Percentiles rank a stretch among this genome's conserved stretches.
Conservation (phyloP, 2,797 vertebrate species). For the Syndactyla subalaris region DNA sequence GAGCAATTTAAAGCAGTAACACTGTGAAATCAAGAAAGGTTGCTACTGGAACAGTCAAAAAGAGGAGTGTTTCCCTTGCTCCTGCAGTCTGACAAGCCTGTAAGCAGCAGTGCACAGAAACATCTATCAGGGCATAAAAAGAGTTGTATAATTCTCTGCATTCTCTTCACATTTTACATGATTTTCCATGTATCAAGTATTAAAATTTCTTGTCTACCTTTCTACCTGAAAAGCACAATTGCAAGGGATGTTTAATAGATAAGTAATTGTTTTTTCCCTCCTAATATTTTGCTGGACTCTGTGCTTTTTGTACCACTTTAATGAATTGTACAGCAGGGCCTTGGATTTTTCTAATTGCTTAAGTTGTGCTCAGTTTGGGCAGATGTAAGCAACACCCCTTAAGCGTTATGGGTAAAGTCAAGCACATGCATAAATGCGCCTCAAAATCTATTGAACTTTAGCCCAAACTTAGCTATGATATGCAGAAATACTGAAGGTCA, state of each 20-base stretch:
- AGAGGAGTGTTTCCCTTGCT: neutral
- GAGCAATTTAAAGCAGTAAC: neutral
- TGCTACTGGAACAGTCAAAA: neutral
- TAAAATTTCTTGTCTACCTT: neutral
- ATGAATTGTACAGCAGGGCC: neutral
- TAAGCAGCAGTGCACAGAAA: neutral
- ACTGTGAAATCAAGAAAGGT: neutral
- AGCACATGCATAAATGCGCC: fast-evolving
- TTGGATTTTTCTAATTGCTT: neutral
- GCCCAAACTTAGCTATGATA: neutral
- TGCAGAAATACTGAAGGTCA: neutral
- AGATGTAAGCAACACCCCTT: fast-evolving
- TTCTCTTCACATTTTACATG: neutral
- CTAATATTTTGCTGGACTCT: neutral
- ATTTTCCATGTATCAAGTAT: neutral
- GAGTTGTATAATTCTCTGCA: too few relatives aligned
- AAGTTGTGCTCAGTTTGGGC: fast-evolving
- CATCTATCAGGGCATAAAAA: too few relatives aligned
- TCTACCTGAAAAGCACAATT: neutral
- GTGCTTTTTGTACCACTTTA: neutral
- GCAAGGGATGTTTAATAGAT: neutral
- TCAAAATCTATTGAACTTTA: neutral
- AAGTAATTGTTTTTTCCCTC: neutral
- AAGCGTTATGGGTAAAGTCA: neutral
- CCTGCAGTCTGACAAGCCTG: neutral